Evolutionary conservation across 2,888 invertebrate genomes (phyloP).

Genomic region (Halictus ligatus): DNA sequence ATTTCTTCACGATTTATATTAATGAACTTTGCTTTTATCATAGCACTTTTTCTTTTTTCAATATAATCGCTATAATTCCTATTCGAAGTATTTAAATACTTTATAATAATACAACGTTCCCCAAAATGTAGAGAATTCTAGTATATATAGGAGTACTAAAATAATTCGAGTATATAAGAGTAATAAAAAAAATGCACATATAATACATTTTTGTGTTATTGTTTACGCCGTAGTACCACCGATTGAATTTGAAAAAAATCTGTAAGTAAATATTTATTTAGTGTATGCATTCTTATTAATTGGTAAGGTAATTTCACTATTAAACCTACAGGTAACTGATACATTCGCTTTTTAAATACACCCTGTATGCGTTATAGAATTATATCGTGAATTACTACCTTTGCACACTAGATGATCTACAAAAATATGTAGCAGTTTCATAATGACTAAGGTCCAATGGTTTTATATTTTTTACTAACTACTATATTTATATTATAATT

Average conservation of each 20-base stretch:
- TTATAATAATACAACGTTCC: neutral
- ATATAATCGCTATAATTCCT: neutral
- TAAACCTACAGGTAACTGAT: too few species aligned
- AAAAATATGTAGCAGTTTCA: slow-evolving; percentile 1
- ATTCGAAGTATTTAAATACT: neutral
- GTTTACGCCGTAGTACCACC: neutral
- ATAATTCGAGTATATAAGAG: neutral
- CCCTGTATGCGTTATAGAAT: neutral
- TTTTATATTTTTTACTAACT: slow-evolving; percentile 4
- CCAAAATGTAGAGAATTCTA: neutral
- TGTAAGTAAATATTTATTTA: neutral
- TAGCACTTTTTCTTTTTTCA: neutral
- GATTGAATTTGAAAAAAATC: slow-evolving; percentile 2
- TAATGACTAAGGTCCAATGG: neutral
- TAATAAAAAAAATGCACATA: neutral
- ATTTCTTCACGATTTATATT: neutral
- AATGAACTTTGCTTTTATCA: neutral
- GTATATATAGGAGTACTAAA: neutral
- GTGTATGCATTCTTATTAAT: neutral
- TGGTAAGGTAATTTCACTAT: neutral
- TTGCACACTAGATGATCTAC: neutral
- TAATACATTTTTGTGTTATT: slow-evolving; percentile 2
- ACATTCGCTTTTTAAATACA: neutral
- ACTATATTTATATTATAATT: neutral
- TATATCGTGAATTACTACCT: neutral